These are phyloP conservation scores for Aldrovandia affinis DNA, from an alignment of 2,797 vertebrate species.

Conservation along the genomic window DNA sequence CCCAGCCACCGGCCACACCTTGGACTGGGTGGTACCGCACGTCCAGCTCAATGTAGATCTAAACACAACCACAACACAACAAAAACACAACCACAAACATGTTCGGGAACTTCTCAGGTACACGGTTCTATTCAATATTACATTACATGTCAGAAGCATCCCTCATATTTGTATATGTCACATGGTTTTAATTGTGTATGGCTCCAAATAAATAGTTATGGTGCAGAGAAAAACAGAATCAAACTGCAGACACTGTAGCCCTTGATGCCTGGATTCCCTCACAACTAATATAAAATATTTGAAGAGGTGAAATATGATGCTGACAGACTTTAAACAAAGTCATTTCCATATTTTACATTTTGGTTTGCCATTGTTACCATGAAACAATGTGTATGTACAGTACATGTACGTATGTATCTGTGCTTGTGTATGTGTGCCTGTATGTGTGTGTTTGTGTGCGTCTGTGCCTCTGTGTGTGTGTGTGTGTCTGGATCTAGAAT, in stretches of 20 bases:
- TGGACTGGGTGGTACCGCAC: slow-evolving; percentile 86
- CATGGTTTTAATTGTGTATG: neutral
- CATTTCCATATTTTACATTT: no score
- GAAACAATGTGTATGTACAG: neutral
- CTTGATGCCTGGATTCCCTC: no score
- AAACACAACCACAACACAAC: slow-evolving; percentile 25
- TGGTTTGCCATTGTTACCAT: no score
- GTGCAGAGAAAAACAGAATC: neutral
- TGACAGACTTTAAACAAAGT: no score
- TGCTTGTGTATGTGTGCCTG: no score
- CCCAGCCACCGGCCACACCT: slow-evolving; percentile 82
- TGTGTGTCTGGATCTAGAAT: neutral
- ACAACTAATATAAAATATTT: no score
- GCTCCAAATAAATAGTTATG: neutral
- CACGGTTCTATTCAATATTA: neutral
- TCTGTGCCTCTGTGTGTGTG: no score
- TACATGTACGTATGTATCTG: no score
- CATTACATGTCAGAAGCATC: neutral
- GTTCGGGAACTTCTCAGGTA: neutral
- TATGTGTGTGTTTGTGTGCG: no score
- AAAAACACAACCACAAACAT: slow-evolving; percentile 26
- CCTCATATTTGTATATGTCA: no score
- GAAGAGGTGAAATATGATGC: no score
- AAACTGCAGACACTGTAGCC: no score
- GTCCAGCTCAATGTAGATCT: slow-evolving; percentile 91